Conservation (phyloP, 2,888 invertebrate genomes). For the Coelopa pilipes region DNA sequence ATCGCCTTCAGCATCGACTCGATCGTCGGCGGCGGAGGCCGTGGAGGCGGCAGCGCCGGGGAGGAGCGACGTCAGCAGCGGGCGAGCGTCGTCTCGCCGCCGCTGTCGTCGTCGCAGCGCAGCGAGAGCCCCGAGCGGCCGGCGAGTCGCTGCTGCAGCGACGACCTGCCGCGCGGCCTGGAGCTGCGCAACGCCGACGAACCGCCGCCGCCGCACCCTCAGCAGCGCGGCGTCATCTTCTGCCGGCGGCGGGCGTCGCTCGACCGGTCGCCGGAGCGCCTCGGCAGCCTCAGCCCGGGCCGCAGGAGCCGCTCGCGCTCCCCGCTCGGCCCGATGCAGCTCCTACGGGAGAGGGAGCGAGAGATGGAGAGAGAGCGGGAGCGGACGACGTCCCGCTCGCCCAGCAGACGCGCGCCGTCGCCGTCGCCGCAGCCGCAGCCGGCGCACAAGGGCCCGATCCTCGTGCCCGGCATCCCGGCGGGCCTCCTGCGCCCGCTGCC, state of each 20-base stretch:
- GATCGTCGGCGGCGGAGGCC: constrained; percentile 77
- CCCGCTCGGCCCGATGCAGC: constrained; percentile 24
- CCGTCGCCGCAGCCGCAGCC: constrained; percentile 31
- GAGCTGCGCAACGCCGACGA: constrained; percentile 51
- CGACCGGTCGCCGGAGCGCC: constrained; percentile 47
- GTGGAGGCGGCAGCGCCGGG: constrained; percentile 26
- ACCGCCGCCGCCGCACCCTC: neutral
- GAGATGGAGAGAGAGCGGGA: neutral
- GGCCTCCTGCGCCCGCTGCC: constrained; percentile 65
- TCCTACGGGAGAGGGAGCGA: no score
- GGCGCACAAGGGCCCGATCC: constrained; percentile 61
- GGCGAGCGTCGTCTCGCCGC: constrained; percentile 52
- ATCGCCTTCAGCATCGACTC: constrained; percentile 96
- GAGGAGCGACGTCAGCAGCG: constrained; percentile 33
- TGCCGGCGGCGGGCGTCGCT: constrained; percentile 56
- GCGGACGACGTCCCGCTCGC: constrained; percentile 46
- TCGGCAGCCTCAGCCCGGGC: constrained; percentile 52
- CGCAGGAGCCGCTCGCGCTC: constrained; percentile 40
- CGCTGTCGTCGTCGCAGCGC: constrained; percentile 47
- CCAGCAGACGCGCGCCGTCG: constrained; percentile 46
- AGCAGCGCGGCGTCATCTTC: constrained; percentile 53
- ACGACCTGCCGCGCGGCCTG: constrained; percentile 46
- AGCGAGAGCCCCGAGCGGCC: constrained; percentile 51
- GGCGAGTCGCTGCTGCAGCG: constrained; percentile 3
- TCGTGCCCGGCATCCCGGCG: constrained; percentile 56